Conservation (phyloP, 2,113 vertebrate species). For the Dicentrarchus labrax region DNA sequence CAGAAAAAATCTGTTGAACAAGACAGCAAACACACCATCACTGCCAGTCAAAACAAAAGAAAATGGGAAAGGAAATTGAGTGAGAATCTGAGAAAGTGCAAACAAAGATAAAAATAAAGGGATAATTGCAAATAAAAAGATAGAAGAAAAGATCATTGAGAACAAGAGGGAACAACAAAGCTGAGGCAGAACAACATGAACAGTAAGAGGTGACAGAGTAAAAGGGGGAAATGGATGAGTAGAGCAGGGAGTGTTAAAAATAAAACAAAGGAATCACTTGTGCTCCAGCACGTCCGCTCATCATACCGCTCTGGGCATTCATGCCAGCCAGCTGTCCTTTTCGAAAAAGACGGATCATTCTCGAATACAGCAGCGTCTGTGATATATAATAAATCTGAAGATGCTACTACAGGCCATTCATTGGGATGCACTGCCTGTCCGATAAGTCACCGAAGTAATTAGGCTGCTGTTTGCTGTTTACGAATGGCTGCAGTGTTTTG, state of each 20-base stretch:
- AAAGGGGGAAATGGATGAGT: slow-evolving; percentile 50
- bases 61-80: slow-evolving; percentile 25
- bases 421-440: slow-evolving; percentile 72
- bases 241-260: slow-evolving; percentile 79
- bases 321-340: slow-evolving; percentile 83
- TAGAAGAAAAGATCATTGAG: neutral
- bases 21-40: neutral
- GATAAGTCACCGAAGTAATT: slow-evolving; percentile 70
- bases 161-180: slow-evolving; percentile 18
- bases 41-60: slow-evolving; percentile 11
- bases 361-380: slow-evolving; percentile 64
- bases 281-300: slow-evolving; percentile 76
- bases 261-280: slow-evolving; percentile 80
- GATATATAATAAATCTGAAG: slow-evolving; percentile 81
- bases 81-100: neutral
- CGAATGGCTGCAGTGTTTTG: slow-evolving; percentile 55
- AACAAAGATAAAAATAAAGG: neutral
- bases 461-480: slow-evolving; percentile 60
- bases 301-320: slow-evolving; percentile 76
- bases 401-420: slow-evolving; percentile 75
- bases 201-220: slow-evolving; percentile 24
- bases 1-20: neutral
- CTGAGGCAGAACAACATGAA: slow-evolving; percentile 27
- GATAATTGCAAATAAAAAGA: neutral
- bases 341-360: slow-evolving; percentile 68